A percentile compares a stretch with the other conserved stretches of the same genome.
Conservation (phyloP, 2,888 invertebrate genomes). For the Drosophila stalkeri region DNA sequence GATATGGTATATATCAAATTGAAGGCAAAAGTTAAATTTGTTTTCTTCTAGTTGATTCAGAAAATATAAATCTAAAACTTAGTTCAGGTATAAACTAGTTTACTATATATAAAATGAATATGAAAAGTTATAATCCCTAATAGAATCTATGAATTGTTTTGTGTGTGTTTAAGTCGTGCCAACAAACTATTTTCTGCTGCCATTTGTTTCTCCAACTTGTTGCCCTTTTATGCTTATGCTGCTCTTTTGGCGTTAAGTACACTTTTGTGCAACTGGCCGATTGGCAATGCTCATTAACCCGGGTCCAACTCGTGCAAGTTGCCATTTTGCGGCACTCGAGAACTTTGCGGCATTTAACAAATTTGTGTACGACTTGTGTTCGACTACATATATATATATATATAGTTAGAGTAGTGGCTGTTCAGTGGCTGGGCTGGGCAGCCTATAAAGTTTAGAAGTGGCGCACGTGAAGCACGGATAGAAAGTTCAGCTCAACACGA, state of each 20-base stretch:
- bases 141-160: neutral
- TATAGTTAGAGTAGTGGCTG: slow-evolving; percentile 13
- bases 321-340: slow-evolving; percentile 50
- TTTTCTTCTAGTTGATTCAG: too few relatives aligned
- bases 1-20: too few relatives aligned
- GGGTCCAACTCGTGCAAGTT: slow-evolving; percentile 46
- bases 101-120: neutral
- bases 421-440: slow-evolving; percentile 5
- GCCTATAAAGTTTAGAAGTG: slow-evolving; percentile 45
- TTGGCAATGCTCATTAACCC: slow-evolving; percentile 62
- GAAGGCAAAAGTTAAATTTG: too few relatives aligned
- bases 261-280: slow-evolving; percentile 34
- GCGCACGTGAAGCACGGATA: slow-evolving; percentile 30
- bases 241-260: slow-evolving; percentile 15
- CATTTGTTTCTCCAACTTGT: neutral
- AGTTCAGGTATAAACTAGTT: neutral
- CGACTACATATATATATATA: slow-evolving; percentile 9
- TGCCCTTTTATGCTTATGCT: slow-evolving; percentile 7
- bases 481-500: slow-evolving; percentile 46
- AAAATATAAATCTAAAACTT: neutral
- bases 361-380: slow-evolving; percentile 41
- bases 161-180: neutral
- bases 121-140: neutral
- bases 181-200: neutral
- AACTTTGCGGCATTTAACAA: slow-evolving; percentile 41